Evolutionary conservation across 2,113 vertebrate genomes (phyloP), one percentile per base, ranked within the genome.

Genomic region (Labeo rohita): DNA sequence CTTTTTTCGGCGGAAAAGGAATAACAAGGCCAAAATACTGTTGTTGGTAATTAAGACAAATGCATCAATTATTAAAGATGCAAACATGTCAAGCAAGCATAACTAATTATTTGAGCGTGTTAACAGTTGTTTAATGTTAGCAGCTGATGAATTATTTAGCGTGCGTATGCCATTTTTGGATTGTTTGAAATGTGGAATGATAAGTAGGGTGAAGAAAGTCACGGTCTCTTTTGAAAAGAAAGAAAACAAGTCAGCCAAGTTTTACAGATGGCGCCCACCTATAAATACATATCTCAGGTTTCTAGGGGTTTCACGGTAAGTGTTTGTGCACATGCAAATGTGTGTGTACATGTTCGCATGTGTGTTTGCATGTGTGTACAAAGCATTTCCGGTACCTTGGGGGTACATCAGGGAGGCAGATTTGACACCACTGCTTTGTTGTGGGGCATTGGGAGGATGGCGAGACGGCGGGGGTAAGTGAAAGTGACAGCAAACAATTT

Each of bases 61-160:
- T 97, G 95, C 97, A 99, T 99, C 96, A 98, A 99, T 99, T 99
- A 99, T 99, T 99, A 97, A 99, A 95, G 97, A 97, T 96, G 96
- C 97, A 99, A 99, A 99, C 98, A 99, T 97, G 97, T 99, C 97
- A 98, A 97, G 97, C 97, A 97, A 97, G 97, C 97, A 98, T 96
- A 98, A 97, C 97, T 98, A 99, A 99, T 99, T 98, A 98, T 97
- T 97, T 96, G 95, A 97, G 96, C 96, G 95, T 98, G 97, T 98
- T 99, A 99, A 98, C 97, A 99, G 98, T 98, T 99, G 98, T 97
- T 98, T 98, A 98, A 98, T 99, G 97, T 96, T 98, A 97, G 97
- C 95, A 96, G 96, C 95, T 94, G 94, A 97, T 99, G 96, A 99
- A 99, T 99, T 98, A 99, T 99, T 99, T 96, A 99, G 97, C 93